A percentile compares a stretch with the other conserved stretches of the same genome.
phyloP scores from a whole-genome alignment of 1,140 invertebrate genomes.

The Hermatobates lingyangjiaoensis region DNA sequence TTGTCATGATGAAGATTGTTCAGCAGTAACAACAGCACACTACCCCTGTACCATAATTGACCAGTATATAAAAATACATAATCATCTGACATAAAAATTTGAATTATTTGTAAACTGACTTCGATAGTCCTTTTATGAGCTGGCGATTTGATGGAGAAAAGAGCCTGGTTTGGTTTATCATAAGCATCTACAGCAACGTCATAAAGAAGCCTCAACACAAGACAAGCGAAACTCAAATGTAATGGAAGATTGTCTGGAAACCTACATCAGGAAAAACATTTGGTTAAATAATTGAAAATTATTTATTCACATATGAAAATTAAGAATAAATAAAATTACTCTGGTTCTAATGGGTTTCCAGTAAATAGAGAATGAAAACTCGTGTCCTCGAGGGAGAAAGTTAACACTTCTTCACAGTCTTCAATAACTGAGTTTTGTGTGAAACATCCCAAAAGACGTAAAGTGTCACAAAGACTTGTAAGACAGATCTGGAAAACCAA shows the following conservation, averaged over 20 bases:
- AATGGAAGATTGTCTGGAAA: constrained; percentile 43
- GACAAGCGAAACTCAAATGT: constrained; percentile 49
- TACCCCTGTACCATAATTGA: too few species aligned
- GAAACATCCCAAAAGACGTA: constrained; percentile 82
- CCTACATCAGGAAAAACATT: constrained; percentile 11
- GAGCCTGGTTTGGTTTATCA: constrained; percentile 52
- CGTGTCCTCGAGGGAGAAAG: constrained; percentile 19
- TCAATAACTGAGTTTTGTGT: constrained; percentile 33
- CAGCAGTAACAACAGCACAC: too few species aligned
- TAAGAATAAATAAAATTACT: constrained; percentile 16
- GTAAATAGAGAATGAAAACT: constrained; percentile 49
- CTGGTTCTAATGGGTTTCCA: constrained; percentile 44
- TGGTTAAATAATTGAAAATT: neutral
- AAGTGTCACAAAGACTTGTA: constrained; percentile 77
- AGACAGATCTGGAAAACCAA: constrained; percentile 34
- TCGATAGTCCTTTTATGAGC: constrained; percentile 26
- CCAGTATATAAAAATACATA: too few species aligned
- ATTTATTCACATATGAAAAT: neutral
- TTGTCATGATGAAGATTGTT: too few species aligned
- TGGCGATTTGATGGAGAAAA: constrained; percentile 43
- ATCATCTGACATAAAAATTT: neutral
- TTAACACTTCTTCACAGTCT: constrained; percentile 23
- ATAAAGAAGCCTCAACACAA: constrained; percentile 67
- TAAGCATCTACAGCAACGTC: constrained; percentile 82
- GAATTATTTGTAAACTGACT: constrained; percentile 3